Conservation (phyloP, 2,113 vertebrate genomes). For the Athene noctua region DNA sequence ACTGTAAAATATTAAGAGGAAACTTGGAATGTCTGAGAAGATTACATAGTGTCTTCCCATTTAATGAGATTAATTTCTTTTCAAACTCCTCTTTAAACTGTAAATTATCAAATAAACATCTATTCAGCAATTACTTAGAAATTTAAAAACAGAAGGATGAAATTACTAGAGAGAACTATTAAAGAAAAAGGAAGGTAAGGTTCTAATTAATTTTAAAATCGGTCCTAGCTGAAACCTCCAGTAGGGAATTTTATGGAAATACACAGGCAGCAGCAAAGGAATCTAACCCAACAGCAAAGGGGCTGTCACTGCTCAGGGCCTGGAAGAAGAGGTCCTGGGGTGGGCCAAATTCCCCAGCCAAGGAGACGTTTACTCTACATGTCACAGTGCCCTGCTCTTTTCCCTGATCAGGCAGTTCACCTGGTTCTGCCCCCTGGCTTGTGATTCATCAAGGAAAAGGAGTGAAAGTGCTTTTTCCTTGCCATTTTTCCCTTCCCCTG, state of each 20-base stretch:
- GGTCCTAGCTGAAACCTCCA: neutral
- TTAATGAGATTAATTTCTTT: conserved; percentile 21
- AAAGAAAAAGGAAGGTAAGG: neutral
- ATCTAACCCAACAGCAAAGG: neutral
- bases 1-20: conserved; percentile 42
- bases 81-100: conserved; percentile 11
- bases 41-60: conserved; percentile 41
- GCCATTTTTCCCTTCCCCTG: neutral
- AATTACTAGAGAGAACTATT: neutral
- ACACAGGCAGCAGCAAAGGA: neutral
- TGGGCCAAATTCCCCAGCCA: neutral
- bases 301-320: neutral
- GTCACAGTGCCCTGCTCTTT: neutral
- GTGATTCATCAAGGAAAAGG: neutral
- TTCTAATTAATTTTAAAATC: neutral
- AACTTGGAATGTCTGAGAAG: conserved; percentile 28
- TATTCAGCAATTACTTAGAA: neutral
- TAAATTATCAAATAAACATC: conserved; percentile 23
- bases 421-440: neutral
- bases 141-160: neutral
- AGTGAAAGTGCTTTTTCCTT: neutral
- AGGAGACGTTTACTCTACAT: neutral
- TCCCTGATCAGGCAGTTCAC: rapidly evolving
- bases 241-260: neutral
- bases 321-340: neutral